phyloP scores from a whole-genome alignment of 2,888 invertebrate genomes.

The Opisthograptis luteolata region DNA sequence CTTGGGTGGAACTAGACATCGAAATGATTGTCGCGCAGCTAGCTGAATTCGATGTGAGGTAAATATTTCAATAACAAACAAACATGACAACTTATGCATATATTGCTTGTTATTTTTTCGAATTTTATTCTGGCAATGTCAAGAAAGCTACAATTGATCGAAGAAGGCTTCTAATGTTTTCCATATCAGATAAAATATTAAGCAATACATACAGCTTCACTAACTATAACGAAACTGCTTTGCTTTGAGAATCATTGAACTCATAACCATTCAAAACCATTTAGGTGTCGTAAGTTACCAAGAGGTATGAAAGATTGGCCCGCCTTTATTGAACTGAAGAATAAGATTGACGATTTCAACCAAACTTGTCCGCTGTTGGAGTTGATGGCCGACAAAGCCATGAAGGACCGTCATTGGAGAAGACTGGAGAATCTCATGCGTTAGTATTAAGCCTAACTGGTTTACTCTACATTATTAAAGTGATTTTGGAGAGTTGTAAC shows the following conservation, averaged over 20 bases:
- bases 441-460: conserved; percentile 41
- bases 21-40: conserved; percentile 91
- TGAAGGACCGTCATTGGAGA: conserved; percentile 93
- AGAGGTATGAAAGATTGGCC: conserved; percentile 95
- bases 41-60: conserved; percentile 92
- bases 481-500: too few relatives aligned
- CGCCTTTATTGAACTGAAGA: conserved; percentile 92
- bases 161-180: too few relatives aligned
- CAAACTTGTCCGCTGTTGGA: conserved; percentile 94
- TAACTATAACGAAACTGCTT: too few relatives aligned
- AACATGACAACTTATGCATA: too few relatives aligned
- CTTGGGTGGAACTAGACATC: conserved; percentile 93
- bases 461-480: too few relatives aligned
- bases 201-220: too few relatives aligned
- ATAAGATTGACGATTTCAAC: conserved; percentile 95
- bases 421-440: conserved; percentile 80
- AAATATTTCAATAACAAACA: conserved; percentile 22
- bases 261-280: conserved; percentile 1
- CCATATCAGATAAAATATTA: too few relatives aligned
- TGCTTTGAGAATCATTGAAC: too few relatives aligned
- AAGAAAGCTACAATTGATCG: too few relatives aligned
- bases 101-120: too few relatives aligned
- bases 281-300: conserved; percentile 92
- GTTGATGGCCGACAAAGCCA: conserved; percentile 94
- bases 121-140: too few relatives aligned